phyloP scores from a whole-genome alignment of 2,797 vertebrate genomes.

The Lithobates pipiens region DNA sequence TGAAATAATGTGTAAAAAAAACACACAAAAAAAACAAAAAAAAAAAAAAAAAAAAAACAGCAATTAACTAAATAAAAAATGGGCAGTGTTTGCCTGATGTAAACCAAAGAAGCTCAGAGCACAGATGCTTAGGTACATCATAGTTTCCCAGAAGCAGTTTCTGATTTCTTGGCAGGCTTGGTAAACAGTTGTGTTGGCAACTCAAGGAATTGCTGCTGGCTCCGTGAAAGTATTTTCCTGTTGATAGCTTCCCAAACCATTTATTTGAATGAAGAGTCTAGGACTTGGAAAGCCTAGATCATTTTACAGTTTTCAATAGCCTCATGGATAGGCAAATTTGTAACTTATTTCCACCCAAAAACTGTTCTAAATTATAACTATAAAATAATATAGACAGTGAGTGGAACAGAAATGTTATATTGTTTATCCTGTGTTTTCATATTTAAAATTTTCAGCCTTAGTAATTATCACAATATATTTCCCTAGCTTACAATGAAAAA shows the following conservation, averaged over 20 bases:
- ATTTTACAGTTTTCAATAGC: slow-evolving; percentile 63
- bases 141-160: slow-evolving; percentile 78
- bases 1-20: too few species aligned
- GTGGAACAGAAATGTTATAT: slow-evolving; percentile 21
- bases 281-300: slow-evolving; percentile 67
- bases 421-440: background rate
- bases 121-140: slow-evolving; percentile 79
- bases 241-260: slow-evolving; percentile 66
- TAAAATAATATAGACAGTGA: slow-evolving; percentile 11
- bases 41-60: background rate
- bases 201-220: slow-evolving; percentile 69
- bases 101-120: slow-evolving; percentile 65
- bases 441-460: slow-evolving; percentile 8
- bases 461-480: slow-evolving; percentile 22
- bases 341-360: slow-evolving; percentile 42
- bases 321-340: slow-evolving; percentile 65
- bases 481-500: slow-evolving; percentile 14
- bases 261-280: slow-evolving; percentile 54
- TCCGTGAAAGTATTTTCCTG: slow-evolving; percentile 67
- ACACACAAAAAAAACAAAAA: background rate
- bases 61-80: slow-evolving; percentile 3
- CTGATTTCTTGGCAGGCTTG: slow-evolving; percentile 75
- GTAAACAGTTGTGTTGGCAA: slow-evolving; percentile 76
- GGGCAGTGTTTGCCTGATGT: background rate
- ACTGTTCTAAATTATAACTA: slow-evolving; percentile 30